Evolutionary conservation across 2,797 vertebrate genomes (phyloP).

Genomic region (Acanthurus leucopareius): DNA sequence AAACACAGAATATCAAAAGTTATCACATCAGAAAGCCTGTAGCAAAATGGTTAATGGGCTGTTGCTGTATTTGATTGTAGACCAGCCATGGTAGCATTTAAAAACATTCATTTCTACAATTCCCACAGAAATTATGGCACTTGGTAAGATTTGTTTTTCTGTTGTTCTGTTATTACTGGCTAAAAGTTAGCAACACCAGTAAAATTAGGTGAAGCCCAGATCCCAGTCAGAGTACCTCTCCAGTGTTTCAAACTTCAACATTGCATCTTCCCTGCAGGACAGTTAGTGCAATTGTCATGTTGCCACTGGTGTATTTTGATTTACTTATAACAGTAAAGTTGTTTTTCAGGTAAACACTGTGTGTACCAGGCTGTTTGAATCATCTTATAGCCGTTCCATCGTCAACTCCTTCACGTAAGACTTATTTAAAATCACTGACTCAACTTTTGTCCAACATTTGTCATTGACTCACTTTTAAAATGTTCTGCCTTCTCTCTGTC

Average conservation of each 20-base stretch:
- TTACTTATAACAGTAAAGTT: neutral
- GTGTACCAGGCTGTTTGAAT: neutral
- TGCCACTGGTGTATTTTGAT: neutral
- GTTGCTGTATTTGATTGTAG: too few relatives aligned
- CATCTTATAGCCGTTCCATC: conserved; percentile 28
- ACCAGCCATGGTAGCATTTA: neutral
- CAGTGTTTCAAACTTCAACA: neutral
- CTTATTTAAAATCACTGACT: neutral
- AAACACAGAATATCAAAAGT: too few relatives aligned
- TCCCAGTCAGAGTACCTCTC: neutral
- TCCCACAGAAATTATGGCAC: neutral
- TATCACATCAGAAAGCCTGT: neutral
- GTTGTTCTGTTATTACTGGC: neutral
- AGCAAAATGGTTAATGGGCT: neutral
- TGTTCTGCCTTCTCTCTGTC: neutral
- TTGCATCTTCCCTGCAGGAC: neutral
- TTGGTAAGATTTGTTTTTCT: neutral
- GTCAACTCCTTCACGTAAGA: conserved; percentile 68
- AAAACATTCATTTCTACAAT: neutral
- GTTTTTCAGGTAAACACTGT: conserved; percentile 65
- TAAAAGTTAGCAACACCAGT: neutral
- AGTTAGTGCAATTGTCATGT: neutral
- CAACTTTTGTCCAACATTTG: neutral
- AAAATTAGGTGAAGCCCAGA: neutral
- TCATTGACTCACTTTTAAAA: neutral